Evolutionary conservation across 2,797 vertebrate genomes (phyloP), one percentile per base, ranked within the genome.

Genomic region (Lithobates pipiens): DNA sequence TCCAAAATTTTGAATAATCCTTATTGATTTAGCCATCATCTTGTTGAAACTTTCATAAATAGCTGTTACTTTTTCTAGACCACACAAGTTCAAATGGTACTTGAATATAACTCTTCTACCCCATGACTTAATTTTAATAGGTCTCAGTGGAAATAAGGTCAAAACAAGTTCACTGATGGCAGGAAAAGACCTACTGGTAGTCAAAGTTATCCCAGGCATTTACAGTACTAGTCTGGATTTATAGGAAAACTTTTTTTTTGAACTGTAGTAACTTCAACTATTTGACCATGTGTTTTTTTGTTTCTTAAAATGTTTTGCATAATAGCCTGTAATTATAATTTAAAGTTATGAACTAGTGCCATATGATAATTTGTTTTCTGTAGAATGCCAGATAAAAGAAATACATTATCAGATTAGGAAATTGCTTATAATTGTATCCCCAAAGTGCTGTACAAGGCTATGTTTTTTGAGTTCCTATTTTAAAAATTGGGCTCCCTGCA

Each of bases 101-200:
- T 94, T 95, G 95, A 95, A 97, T 97, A 96, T 97, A 96, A 96
- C 96, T 96, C 95, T 92, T 91, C 93, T 97, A 96, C 96, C 97
- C 96, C 97, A 96, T 95, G 96, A 97, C 96, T 97, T 95, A 92
- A 92, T 95, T 95, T 95, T 94, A 97, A 97, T 95, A 91, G 94
- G 93, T 93, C 97, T 96, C 96, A 84, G 73, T 92, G 96, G 97
- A 95, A 95, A 92, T 89, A 90, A 95, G 96, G 97, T 99, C 97
- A 95, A 89, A 34, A 74, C 57, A 93, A 97, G 98, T 99, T 99
- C 97, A 99, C 91, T 83, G 93, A 92, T 95, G 96, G 96, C 94
- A 90, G 96, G 96, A 96, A 96, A 84, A 95, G 91, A 92, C 94
- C 92, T 93, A 88, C 91, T 92, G 91, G 90, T 94, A 93, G 92